Base-by-base conservation (phyloP, 2,113 vertebrate genomes). In the Genyomyrus donnyi region DNA sequence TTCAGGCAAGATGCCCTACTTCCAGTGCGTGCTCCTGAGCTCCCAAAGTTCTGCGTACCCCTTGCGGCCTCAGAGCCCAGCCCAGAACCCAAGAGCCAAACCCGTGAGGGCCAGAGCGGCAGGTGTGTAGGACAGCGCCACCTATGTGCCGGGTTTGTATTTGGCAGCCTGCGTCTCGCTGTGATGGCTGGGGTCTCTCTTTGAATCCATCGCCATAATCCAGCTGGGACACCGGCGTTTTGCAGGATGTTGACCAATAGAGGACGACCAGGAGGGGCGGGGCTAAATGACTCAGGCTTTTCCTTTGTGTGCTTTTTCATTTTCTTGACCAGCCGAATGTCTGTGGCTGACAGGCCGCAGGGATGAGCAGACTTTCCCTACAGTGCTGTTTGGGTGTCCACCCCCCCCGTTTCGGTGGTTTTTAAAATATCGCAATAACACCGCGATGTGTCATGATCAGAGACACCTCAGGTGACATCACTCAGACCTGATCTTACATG, bases 1-100 rank as follows among this genome's bases (percentile, higher is more conserved):
- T 87, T 19, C 93, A 96, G 96, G 93, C 9, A 96, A 96, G 92
- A 95, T 94, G 80, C 93, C 91, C 87, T 96, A 93, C 93, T 96
- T 96, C 93, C 96, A 96, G 94, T 96, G 96, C 62, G 89, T 96
- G 39, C 95, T 96, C 7, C 70, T 96, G 52, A 94, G 94, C 2
- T 95, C 95, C 31, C 96, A 95, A 93, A 92, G 89, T 17, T 92
- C 93, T 2, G 93, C 94, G 52, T 95, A 95, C 90, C 95, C 96
- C 0, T 42, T 95, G 15, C 93, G 93, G 91, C 95, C 96, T 85
- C 93, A 95, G 89, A 93, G 94, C 89, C 94, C 95, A 0, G 93
- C 94, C 46, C 93, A 95, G 94, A 94, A 94, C 77, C 94, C 94
- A 3, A 86, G 93, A 46, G 91, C 92, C 58, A 93, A 86, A 83